Percentiles rank a stretch among this genome's conserved stretches.
phyloP scores from a whole-genome alignment of 2,888 invertebrate genomes.

The Apodemia zela region DNA sequence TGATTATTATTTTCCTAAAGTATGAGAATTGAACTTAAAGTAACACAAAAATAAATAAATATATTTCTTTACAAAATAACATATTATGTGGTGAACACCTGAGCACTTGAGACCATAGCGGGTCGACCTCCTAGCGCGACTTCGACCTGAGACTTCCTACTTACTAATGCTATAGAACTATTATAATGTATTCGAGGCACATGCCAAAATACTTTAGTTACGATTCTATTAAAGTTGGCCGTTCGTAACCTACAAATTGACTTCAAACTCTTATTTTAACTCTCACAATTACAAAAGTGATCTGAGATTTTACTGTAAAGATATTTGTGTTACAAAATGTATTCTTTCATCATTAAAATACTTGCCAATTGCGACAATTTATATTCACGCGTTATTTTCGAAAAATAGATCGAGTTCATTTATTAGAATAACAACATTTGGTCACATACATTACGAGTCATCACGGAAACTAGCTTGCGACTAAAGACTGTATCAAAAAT shows the following conservation, averaged over 20 bases:
- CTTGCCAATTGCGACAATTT: slow-evolving; percentile 42
- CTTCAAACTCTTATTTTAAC: slow-evolving; percentile 49
- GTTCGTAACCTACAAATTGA: slow-evolving; percentile 58
- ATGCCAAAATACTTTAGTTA: slow-evolving; percentile 33
- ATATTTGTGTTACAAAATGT: slow-evolving; percentile 62
- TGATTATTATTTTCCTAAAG: slow-evolving; percentile 46
- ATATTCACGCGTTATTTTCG: slow-evolving; percentile 52
- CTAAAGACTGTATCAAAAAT: slow-evolving; percentile 42
- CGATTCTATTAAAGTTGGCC: slow-evolving; percentile 35
- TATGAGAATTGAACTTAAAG: slow-evolving; percentile 58
- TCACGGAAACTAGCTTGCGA: slow-evolving; percentile 44
- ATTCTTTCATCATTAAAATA: slow-evolving; percentile 59
- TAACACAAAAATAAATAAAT: slow-evolving; percentile 74
- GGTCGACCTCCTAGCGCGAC: slow-evolving; percentile 28
- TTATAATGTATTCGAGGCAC: slow-evolving; percentile 33
- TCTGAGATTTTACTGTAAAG: slow-evolving; percentile 34
- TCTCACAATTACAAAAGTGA: slow-evolving; percentile 68
- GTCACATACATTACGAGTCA: slow-evolving; percentile 43
- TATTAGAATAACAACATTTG: slow-evolving; percentile 38
- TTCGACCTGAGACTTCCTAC: slow-evolving; percentile 23
- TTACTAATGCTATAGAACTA: slow-evolving; percentile 35
- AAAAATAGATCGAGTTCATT: slow-evolving; percentile 59
- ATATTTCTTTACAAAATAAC: slow-evolving; percentile 77
- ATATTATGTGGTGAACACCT: slow-evolving; percentile 68
- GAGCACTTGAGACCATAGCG: slow-evolving; percentile 57